Evolutionary conservation across 2,797 vertebrate genomes (phyloP), one percentile per base, ranked within the genome.

Genomic region (Pseudomugil gertrudae): DNA sequence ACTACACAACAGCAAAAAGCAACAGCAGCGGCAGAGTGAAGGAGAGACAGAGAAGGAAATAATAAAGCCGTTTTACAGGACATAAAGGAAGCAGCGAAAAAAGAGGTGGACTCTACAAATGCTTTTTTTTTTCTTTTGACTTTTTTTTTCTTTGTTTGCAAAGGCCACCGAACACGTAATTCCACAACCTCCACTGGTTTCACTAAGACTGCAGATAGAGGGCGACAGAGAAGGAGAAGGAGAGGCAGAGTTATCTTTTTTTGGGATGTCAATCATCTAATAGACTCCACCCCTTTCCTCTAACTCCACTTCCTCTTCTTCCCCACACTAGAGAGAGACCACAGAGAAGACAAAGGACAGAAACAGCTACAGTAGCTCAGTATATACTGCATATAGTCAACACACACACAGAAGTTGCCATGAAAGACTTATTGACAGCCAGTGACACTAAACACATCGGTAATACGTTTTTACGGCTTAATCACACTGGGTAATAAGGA

Each of bases 371-470:
- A 91, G 96, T 95, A 97, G 96, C 96, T 97, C 95, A 95, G 96
- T 96, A 98, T 98, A 98, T 97, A 98, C 98, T 96, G 97, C 97
- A 98, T 98, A 99, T 98, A 97, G 95, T 96, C 79, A 98, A 98
- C 96, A 98, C 96, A 97, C 96, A 97, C 95, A 95, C 94, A 86
- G 83, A 96, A 96, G 96, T 96, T 94, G 96, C 95, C 95, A 95
- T 96, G 96, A 96, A 94, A 94, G 95, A 97, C 96, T 72, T 74
- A 81, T 80, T 94, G 95, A 97, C 96, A 96, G 96, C 95, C 95
- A 96, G 96, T 95, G 96, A 98, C 98, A 98, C 95, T 92, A 95
- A 97, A 98, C 96, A 99, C 97, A 95, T 95, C 90, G 95, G 84
- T 94, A 89, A 99, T 96, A 98, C 95, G 84, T 95, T 92, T 96